These are phyloP conservation scores for Suillia variegata DNA, from an alignment of 2,888 invertebrate genomes.

Conservation along the genomic window DNA sequence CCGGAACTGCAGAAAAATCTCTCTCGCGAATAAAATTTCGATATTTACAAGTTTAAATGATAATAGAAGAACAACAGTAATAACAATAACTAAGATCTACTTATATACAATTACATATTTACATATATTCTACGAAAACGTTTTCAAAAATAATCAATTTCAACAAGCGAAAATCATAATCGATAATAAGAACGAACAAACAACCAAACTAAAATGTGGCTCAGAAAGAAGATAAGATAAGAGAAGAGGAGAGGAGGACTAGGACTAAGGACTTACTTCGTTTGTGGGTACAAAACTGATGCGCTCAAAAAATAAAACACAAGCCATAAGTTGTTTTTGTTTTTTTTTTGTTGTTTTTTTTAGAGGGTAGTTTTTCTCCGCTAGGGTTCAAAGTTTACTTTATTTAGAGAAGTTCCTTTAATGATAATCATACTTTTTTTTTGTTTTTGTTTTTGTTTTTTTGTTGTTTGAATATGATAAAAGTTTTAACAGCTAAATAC, in stretches of 20 bases:
- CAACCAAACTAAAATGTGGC: not conserved
- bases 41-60: too few relatives aligned
- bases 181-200: not conserved
- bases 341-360: conserved; percentile 39
- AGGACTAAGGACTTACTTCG: not conserved
- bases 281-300: not conserved
- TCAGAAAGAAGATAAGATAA: too few relatives aligned
- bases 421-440: conserved; percentile 47
- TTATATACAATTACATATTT: too few relatives aligned
- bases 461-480: not conserved
- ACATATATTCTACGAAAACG: too few relatives aligned
- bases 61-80: too few relatives aligned
- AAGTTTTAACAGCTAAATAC: conserved; percentile 48
- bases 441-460: conserved; percentile 6
- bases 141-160: not conserved
- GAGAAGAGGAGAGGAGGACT: not conserved
- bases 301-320: conserved; percentile 3
- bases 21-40: too few relatives aligned
- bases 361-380: conserved; percentile 49
- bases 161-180: not conserved
- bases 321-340: conserved; percentile 22
- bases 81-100: too few relatives aligned
- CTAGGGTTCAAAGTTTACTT: conserved; percentile 52
- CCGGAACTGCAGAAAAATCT: too few relatives aligned
- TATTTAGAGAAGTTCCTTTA: conserved; percentile 51